Evolutionary conservation across 2,113 vertebrate species (phyloP), one percentile per base, ranked within the genome.

Genomic region (Origma solitaria): DNA sequence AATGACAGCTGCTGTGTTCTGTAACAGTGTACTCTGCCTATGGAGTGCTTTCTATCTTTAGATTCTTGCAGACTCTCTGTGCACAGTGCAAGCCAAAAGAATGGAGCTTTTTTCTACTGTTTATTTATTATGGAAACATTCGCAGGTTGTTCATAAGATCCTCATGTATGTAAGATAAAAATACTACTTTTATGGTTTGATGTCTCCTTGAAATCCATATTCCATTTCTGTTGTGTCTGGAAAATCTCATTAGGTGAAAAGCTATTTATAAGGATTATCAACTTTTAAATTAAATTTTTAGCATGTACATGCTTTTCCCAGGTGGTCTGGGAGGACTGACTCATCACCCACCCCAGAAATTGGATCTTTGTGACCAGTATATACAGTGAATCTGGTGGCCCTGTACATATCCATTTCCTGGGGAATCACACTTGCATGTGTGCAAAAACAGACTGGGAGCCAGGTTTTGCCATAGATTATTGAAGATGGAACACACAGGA

Each of bases 41-140:
- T 86, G 73, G 60, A 86, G 57, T 60, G 49, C n/a, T 78, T 79
- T 92, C 95, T 96, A 91, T 91, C 81, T 95, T 97, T 95, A 89
- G 89, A 68, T 20, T 28, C 11, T 92, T 75, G 37, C 56, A 89
- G 44, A 37, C 33, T 64, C 40, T 75, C 8, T 60, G 51, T 49
- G 49, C 49, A 54, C 73, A 92, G 28, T 53, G 38, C 64, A 91
- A 86, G 84, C 60, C 40, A 81, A 88, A 77, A 81, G 37, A 90
- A 66, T 21, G 30, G 16, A 12, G 37, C 27, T 86, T 81, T 78
- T 38, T 64, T 78, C 40, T 69, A 40, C 16, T 83, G 30, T 79
- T 82, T 86, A 72, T 79, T 82, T 86, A 72, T 81, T 71, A 51
- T 18, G 75, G 72, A 94, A 88, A 85, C 18, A 49, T 37, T 38